These are phyloP conservation scores for Cebidichthys violaceus DNA, from an alignment of 2,113 vertebrate genomes.

Conservation along the genomic window DNA sequence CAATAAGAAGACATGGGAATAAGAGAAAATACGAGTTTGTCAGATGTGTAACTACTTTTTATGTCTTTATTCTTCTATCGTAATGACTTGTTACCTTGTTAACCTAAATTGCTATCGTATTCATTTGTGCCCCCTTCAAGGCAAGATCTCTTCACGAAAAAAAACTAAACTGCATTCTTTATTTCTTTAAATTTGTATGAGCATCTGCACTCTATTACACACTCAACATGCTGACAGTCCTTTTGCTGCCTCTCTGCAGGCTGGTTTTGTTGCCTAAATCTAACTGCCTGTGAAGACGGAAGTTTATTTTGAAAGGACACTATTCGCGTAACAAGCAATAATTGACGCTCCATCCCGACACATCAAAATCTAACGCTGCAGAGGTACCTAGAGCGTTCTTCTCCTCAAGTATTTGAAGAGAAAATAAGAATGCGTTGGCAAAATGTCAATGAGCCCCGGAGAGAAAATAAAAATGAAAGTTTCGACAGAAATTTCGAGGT, in stretches of 20 bases:
- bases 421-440: too few relatives aligned
- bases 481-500: not conserved
- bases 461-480: not conserved
- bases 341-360: not conserved
- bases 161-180: slow-evolving; percentile 10
- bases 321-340: not conserved
- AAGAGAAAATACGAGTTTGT: slow-evolving; percentile 28
- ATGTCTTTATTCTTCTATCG: slow-evolving; percentile 25
- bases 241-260: not conserved
- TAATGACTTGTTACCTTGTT: slow-evolving; percentile 72
- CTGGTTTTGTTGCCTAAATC: not conserved
- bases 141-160: not conserved
- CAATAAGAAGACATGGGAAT: not conserved
- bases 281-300: not conserved
- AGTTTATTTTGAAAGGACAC: not conserved
- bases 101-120: slow-evolving; percentile 29
- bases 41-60: slow-evolving; percentile 36
- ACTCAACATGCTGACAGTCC: not conserved
- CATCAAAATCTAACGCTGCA: too few relatives aligned
- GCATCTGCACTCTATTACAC: not conserved
- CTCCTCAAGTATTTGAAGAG: too few relatives aligned
- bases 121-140: slow-evolving; percentile 5
- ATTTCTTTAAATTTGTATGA: not conserved
- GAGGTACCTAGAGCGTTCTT: too few relatives aligned
- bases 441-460: not conserved